Conservation (phyloP, 2,888 invertebrate genomes). For the Sinodicranocentrus sp. region DNA sequence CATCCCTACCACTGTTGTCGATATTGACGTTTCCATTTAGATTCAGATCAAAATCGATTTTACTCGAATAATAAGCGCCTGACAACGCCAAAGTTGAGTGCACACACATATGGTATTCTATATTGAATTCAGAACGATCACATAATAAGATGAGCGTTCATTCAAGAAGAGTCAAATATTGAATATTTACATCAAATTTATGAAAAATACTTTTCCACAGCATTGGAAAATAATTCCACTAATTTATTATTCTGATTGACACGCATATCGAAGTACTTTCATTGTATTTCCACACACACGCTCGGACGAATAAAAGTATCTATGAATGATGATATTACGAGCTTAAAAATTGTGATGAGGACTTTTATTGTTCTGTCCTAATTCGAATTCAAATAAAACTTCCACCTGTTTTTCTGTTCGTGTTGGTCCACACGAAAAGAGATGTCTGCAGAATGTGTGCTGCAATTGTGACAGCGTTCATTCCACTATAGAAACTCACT, state of each 20-base stretch:
- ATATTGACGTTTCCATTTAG: slow-evolving; percentile 1
- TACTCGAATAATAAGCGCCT: not conserved
- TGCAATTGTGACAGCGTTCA: not conserved
- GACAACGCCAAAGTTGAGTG: not conserved
- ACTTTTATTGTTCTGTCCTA: slow-evolving; percentile 3
- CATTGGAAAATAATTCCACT: not conserved
- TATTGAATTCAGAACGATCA: not conserved
- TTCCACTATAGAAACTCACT: not conserved
- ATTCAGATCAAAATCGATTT: not conserved
- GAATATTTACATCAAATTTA: not conserved
- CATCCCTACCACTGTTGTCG: not conserved
- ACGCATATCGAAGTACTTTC: not conserved
- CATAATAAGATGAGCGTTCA: not conserved
- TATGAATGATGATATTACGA: not conserved
- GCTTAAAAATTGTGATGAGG: not conserved
- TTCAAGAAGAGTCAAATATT: slow-evolving; percentile 9
- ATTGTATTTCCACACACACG: not conserved
- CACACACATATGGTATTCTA: not conserved
- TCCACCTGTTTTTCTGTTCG: slow-evolving; percentile 7
- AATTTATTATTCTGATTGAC: not conserved
- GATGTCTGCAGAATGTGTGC: not conserved
- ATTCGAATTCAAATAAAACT: slow-evolving; percentile 5
- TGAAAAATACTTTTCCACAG: not conserved
- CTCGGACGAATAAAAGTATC: not conserved
- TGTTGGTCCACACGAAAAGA: not conserved